Evolutionary conservation across 2,797 vertebrate species (phyloP).

Genomic region (Lycodopsis pacificus): DNA sequence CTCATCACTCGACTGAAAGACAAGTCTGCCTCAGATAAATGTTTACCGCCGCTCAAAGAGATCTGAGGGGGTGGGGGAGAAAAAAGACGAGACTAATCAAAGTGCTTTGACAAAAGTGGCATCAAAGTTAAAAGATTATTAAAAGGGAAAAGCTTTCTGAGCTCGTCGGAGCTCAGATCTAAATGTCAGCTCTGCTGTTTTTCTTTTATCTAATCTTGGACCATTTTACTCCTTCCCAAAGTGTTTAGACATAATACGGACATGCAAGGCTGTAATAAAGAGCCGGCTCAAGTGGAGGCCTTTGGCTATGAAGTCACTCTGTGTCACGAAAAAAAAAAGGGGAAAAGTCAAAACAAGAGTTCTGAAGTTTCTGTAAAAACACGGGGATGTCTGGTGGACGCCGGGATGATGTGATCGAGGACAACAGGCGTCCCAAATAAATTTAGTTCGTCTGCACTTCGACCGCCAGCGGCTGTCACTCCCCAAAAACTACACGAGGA

Average conservation of each 20-base stretch:
- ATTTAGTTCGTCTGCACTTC: conserved; percentile 40
- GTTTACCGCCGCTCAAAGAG: conserved; percentile 56
- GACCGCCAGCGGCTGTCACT: conserved; percentile 46
- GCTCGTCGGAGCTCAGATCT: conserved; percentile 17
- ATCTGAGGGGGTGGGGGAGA: conserved; percentile 7
- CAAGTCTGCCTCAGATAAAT: conserved; percentile 66
- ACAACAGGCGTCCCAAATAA: conserved; percentile 57
- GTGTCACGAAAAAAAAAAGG: conserved; percentile 6
- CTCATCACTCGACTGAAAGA: conserved; percentile 72
- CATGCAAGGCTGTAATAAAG: not conserved
- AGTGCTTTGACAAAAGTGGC: conserved; percentile 58
- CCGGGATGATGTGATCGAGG: conserved; percentile 49
- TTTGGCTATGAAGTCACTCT: conserved; percentile 29
- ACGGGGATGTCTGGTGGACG: conserved; percentile 2
- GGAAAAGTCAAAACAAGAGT: conserved; percentile 41
- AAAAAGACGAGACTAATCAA: conserved; percentile 48
- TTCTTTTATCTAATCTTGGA: conserved; percentile 27
- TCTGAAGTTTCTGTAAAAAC: conserved; percentile 37
- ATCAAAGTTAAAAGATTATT: conserved; percentile 55
- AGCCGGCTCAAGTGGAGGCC: not conserved
- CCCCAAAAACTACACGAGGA: conserved; percentile 22
- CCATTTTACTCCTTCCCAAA: not conserved
- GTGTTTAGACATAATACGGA: conserved; percentile 8
- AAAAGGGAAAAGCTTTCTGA: conserved; percentile 27
- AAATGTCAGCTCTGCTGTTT: conserved; percentile 38